Base-by-base conservation (phyloP, 2,888 invertebrate species). In the Ephialtes manifestator region DNA sequence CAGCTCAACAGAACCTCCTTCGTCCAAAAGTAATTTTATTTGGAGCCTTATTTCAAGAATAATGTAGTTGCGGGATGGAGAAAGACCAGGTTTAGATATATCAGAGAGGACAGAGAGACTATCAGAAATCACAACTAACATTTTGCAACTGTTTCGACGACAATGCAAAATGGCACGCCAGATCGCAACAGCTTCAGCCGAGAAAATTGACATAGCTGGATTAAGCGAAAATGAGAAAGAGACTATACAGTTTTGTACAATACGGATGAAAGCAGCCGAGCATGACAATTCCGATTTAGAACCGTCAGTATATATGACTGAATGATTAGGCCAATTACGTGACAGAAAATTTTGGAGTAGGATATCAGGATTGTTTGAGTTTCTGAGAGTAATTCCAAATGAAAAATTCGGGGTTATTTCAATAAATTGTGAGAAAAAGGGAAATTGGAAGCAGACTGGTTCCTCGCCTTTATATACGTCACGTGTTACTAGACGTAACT, bases 141-240 rank as follows among this genome's bases (percentile, higher is more conserved):
- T 0, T 1, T 18, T 35, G 8, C 7, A 11, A 18, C 18, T 63
- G 18, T 63, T 63, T 2, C 35, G 15, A 0, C 35, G n/a, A n/a
- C 39, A 63, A 8, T 63, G 63, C 35, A 15, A 1, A 35, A 63
- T 63, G 1, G 63, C 63, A 8, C 63, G 31, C 63, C 63, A 63
- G 2, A 63, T 63, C 8, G 63, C 63, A 63, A 63, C 39, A 63
- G 63, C 63, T 35, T 63, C 39, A 4, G 63, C 63, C 0, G 39
- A 63, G 24, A 39, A 63, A 3, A 24, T 4, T n/a, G 63, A 63
- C 8, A 63, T n/a, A n/a, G n/a, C n/a, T n/a, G n/a, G n/a, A n/a
- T n/a, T n/a, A n/a, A n/a, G n/a, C 5, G 63, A 63, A 7, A 63
- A 63, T 4, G 63, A n/a, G 18, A n/a, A 63, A 1, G 63, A 63